Conservation (phyloP, 2,888 invertebrate genomes). For the Cyaniris semiargus region DNA sequence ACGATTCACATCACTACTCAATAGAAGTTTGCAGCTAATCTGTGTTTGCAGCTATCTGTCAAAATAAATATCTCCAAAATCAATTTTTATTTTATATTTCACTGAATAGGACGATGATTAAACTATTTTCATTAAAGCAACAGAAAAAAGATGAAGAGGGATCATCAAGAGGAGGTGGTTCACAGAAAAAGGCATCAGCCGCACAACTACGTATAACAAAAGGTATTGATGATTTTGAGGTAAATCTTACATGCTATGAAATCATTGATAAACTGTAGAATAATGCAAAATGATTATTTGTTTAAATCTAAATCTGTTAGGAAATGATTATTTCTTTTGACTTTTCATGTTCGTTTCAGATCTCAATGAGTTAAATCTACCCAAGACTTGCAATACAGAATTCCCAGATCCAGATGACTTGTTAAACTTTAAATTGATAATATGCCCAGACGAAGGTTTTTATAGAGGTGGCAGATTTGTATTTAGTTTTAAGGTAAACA, state of each 20-base stretch:
- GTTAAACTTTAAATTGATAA: constrained; percentile 96
- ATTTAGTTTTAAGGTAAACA: constrained; percentile 93
- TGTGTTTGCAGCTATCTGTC: constrained; percentile 54
- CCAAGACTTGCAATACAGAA: constrained; percentile 97
- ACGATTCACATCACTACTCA: too few relatives aligned
- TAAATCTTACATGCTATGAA: constrained; percentile 19
- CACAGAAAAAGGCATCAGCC: constrained; percentile 96
- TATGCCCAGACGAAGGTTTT: constrained; percentile 98
- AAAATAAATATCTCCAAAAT: constrained; percentile 73
- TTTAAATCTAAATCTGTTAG: neutral
- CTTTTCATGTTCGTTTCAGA: constrained; percentile 82
- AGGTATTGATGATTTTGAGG: constrained; percentile 80
- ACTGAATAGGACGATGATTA: constrained; percentile 89
- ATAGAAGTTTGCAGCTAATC: too few relatives aligned
- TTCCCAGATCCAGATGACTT: constrained; percentile 98
- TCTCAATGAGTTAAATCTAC: constrained; percentile 97
- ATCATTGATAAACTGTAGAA: neutral
- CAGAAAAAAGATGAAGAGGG: constrained; percentile 98
- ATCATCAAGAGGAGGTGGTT: constrained; percentile 80
- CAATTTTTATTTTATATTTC: constrained; percentile 63
- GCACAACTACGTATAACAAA: constrained; percentile 98
- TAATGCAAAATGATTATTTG: neutral
- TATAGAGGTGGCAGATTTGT: constrained; percentile 96
- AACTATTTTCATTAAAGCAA: constrained; percentile 98
- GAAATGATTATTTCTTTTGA: neutral